These are phyloP conservation scores for Andrena flavipes DNA, from an alignment of 2,888 invertebrate genomes.

Conservation along the genomic window DNA sequence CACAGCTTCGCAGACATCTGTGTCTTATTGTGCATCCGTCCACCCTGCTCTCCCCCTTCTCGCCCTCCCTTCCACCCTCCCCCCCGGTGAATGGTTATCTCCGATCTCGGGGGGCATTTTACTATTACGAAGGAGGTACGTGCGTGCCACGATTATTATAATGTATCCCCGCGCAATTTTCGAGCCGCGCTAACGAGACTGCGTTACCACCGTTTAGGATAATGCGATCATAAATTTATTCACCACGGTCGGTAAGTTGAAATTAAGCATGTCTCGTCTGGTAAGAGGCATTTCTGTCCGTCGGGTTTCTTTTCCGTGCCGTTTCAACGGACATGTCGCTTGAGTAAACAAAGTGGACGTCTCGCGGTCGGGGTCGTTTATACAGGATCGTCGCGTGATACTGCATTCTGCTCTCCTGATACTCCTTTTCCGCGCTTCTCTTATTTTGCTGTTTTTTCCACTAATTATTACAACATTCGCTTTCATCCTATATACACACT, in stretches of 20 bases:
- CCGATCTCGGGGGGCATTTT: conserved; percentile 45
- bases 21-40: conserved; percentile 60
- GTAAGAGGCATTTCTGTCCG: not conserved
- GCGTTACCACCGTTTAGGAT: conserved; percentile 46
- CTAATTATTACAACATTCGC: not conserved
- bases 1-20: conserved; percentile 47
- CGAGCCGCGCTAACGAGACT: conserved; percentile 42
- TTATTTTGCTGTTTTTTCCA: not conserved
- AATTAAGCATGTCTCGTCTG: not conserved
- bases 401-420: not conserved
- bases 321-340: not conserved
- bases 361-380: not conserved
- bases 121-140: conserved; percentile 39
- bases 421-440: not conserved
- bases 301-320: not conserved
- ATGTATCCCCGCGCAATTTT: conserved; percentile 40
- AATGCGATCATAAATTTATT: conserved; percentile 44
- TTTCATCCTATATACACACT: not conserved
- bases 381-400: not conserved
- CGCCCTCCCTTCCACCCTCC: too few species aligned
- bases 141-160: conserved; percentile 54
- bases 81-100: conserved; percentile 55
- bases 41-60: not conserved
- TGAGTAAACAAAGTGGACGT: not conserved
- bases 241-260: conserved; percentile 11